Conservation (phyloP, 2,888 invertebrate genomes). For the Metallyticus violacea region DNA sequence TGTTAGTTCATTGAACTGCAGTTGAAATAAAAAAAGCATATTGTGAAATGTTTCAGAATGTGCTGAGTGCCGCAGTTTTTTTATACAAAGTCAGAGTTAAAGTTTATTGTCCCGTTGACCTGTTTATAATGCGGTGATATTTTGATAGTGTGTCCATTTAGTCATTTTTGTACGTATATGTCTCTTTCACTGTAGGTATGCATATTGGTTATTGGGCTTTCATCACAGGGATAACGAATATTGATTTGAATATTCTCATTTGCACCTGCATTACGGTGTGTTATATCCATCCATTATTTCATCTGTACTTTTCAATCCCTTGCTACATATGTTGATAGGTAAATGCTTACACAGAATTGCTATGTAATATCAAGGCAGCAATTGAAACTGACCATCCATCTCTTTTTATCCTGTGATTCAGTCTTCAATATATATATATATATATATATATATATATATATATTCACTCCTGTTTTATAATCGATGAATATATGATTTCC, state of each 20-base stretch:
- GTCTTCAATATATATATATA: too few species aligned
- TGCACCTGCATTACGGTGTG: background rate
- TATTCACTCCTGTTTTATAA: too few species aligned
- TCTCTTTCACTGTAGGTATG: background rate
- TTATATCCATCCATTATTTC: background rate
- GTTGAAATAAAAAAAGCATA: too few species aligned
- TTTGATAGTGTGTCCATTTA: background rate
- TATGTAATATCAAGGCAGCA: background rate
- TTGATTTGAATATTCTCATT: background rate
- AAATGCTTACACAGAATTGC: background rate
- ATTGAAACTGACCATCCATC: background rate
- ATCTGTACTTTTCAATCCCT: background rate
- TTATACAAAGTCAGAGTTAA: too few species aligned
- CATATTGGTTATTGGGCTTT: background rate
- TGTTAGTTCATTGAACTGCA: too few species aligned
- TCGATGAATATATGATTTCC: too few species aligned
- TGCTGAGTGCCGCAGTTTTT: too few species aligned
- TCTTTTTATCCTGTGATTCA: too few species aligned
- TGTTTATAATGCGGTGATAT: background rate
- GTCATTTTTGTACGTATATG: background rate
- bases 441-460: too few species aligned
- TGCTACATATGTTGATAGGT: background rate
- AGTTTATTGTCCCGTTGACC: too few species aligned
- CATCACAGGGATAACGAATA: background rate
- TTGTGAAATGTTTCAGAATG: too few species aligned